Conservation (phyloP, 2,888 invertebrate genomes). For the Lasioglossum morio region DNA sequence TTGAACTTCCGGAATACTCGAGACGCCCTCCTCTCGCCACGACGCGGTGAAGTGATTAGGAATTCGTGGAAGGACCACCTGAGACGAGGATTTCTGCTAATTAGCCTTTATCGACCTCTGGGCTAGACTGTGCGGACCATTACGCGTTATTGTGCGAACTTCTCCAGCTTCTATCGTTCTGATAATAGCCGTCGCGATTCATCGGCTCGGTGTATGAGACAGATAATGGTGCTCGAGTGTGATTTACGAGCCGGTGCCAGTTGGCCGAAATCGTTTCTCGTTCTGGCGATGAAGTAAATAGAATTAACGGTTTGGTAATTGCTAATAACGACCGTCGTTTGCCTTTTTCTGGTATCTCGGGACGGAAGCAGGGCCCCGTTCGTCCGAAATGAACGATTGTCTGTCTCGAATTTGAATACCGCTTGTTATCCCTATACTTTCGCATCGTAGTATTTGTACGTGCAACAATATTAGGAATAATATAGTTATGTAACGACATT, state of each 20-base stretch:
- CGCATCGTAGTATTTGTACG: neutral
- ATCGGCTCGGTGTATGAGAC: slow-evolving; percentile 49
- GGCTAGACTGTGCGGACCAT: slow-evolving; percentile 53
- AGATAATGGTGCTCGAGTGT: slow-evolving; percentile 52
- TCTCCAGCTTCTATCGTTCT: slow-evolving; percentile 55
- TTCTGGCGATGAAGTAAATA: slow-evolving; percentile 54
- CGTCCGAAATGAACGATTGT: slow-evolving; percentile 5
- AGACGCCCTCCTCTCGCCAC: slow-evolving; percentile 33
- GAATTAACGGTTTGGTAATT: slow-evolving; percentile 53
- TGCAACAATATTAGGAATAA: neutral
- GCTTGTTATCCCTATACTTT: neutral
- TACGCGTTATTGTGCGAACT: slow-evolving; percentile 66
- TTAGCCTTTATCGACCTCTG: slow-evolving; percentile 64
- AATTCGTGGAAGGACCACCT: slow-evolving; percentile 54
- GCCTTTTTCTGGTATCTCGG: slow-evolving; percentile 17
- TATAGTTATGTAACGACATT: neutral
- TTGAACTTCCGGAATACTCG: slow-evolving; percentile 42
- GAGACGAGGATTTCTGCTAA: slow-evolving; percentile 64
- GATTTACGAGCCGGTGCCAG: slow-evolving; percentile 40
- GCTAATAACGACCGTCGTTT: slow-evolving; percentile 42
- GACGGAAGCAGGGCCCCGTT: neutral
- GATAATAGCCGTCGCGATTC: slow-evolving; percentile 60
- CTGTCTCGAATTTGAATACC: neutral
- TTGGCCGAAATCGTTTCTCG: slow-evolving; percentile 56
- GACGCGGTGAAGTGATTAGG: slow-evolving; percentile 57